Evolutionary conservation across 2,113 vertebrate genomes (phyloP).

Genomic region (Phrynosoma platyrhinos): DNA sequence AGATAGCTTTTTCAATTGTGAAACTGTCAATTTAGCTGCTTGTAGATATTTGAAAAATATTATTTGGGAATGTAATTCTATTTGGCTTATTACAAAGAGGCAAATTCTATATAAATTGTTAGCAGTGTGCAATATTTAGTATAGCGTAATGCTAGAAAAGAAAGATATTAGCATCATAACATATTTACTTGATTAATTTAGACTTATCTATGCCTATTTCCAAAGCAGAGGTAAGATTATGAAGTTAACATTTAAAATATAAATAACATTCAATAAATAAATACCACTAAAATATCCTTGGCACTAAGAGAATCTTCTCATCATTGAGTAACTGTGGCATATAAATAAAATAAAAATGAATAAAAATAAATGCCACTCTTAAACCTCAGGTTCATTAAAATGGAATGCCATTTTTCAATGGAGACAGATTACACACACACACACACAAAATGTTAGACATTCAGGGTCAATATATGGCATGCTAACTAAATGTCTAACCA

Average conservation of each 20-base stretch:
- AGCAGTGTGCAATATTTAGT: not conserved
- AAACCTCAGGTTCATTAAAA: constrained; percentile 9
- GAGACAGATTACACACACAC: too few species aligned
- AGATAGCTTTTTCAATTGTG: constrained; percentile 12
- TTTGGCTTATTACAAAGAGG: not conserved
- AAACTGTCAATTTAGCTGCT: constrained; percentile 18
- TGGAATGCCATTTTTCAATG: not conserved
- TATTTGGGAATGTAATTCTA: not conserved
- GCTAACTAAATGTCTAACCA: not conserved
- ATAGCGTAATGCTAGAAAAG: not conserved
- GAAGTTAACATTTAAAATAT: not conserved
- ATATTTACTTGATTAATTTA: not conserved
- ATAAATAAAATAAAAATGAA: too few species aligned
- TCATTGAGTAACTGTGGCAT: not conserved
- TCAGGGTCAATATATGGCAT: too few species aligned
- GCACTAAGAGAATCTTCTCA: not conserved
- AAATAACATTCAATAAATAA: not conserved
- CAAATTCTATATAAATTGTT: constrained; percentile 18
- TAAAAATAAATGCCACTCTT: not conserved
- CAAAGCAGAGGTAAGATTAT: not conserved
- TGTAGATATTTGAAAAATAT: not conserved
- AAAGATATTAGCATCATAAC: constrained; percentile 23
- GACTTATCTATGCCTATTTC: not conserved
- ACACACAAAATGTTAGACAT: too few species aligned
- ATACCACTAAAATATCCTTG: not conserved